These are phyloP conservation scores for Aporophyla lueneburgensis DNA, from an alignment of 2,888 invertebrate species.

Conservation along the genomic window DNA sequence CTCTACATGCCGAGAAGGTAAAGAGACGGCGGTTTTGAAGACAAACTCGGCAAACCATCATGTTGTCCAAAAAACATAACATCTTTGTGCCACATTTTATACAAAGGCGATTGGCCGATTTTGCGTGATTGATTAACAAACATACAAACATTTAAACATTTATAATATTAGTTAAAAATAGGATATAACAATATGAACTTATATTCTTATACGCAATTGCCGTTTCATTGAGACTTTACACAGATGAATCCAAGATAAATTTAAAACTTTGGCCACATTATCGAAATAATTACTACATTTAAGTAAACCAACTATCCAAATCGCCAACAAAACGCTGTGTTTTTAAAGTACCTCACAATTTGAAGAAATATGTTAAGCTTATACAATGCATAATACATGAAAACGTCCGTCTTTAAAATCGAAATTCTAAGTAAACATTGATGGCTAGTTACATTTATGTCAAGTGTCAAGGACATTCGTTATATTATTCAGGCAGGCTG, in stretches of 20 bases:
- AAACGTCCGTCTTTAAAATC: slow-evolving; percentile 11
- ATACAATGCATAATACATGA: slow-evolving; percentile 25
- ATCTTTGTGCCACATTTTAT: no score
- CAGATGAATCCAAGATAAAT: background rate
- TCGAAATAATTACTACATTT: background rate
- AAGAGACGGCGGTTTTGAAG: background rate
- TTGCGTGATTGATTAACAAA: no score
- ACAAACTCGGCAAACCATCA: background rate
- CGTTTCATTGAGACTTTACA: background rate
- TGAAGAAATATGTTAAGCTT: background rate
- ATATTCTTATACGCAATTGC: background rate
- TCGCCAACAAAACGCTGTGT: background rate
- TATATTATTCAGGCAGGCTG: slow-evolving; percentile 75
- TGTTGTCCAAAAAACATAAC: background rate
- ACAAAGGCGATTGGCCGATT: no score
- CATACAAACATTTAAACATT: no score
- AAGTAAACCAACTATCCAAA: background rate
- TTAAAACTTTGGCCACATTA: background rate
- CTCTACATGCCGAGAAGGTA: background rate
- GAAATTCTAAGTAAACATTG: slow-evolving; percentile 42
- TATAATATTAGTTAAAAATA: no score
- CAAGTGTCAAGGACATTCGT: slow-evolving; percentile 79
- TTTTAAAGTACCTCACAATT: background rate
- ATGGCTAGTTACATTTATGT: slow-evolving; percentile 53
- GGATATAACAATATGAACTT: no score